These are phyloP conservation scores for Mesorhabditis belari DNA, from an alignment of 2,888 invertebrate species.

Conservation along the genomic window DNA sequence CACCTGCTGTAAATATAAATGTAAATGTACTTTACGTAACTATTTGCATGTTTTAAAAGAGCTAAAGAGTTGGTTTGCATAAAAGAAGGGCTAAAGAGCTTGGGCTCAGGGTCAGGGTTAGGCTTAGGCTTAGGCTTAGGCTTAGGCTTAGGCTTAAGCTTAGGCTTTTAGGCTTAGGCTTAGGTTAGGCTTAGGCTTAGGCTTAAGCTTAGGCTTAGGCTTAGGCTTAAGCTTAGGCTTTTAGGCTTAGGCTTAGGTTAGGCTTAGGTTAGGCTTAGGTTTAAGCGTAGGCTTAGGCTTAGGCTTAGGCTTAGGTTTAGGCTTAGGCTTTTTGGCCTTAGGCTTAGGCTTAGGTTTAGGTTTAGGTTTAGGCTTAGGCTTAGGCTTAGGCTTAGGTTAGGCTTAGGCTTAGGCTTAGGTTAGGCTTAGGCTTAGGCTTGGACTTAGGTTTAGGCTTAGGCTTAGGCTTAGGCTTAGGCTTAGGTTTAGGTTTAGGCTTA, in stretches of 20 bases:
- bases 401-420: not conserved
- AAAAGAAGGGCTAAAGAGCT: too few species aligned
- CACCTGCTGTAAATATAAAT: too few species aligned
- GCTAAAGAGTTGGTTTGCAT: too few species aligned
- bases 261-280: not conserved
- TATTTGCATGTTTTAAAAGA: too few species aligned
- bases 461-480: not conserved
- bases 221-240: not conserved
- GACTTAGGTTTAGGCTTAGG: not conserved
- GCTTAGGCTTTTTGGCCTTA: too few species aligned
- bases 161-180: not conserved
- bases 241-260: not conserved
- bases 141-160: not conserved
- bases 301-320: not conserved
- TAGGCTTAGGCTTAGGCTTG: not conserved
- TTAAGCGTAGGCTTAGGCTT: not conserved
- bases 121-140: not conserved
- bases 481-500: not conserved
- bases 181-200: not conserved
- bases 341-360: too few species aligned
- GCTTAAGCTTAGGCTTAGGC: not conserved
- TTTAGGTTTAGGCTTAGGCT: too few species aligned
- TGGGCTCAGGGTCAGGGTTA: too few species aligned
- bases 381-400: too few species aligned
- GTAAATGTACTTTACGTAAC: too few species aligned